phyloP scores from a whole-genome alignment of 2,888 invertebrate species.

The Cheilosia variabilis region DNA sequence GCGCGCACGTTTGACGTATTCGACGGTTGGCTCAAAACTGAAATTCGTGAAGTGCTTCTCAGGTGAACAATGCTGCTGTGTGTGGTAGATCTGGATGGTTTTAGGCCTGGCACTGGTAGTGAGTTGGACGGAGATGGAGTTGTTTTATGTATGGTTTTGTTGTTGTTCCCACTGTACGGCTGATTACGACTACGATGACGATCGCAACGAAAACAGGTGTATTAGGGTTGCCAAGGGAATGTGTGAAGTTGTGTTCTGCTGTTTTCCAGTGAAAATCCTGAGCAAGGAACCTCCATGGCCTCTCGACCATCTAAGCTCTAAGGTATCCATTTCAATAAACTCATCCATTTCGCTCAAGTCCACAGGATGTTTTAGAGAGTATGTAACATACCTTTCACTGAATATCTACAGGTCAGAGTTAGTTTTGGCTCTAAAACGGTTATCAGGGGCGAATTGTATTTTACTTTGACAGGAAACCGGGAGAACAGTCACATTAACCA shows the following conservation, averaged over 20 bases:
- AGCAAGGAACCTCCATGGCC: no score
- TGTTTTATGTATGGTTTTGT: conserved; percentile 19
- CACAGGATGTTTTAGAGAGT: no score
- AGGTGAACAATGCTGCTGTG: conserved; percentile 66
- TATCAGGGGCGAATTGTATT: no score
- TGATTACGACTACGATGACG: conserved; percentile 60
- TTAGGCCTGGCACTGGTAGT: conserved; percentile 49
- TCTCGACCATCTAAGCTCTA: no score
- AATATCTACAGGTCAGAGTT: no score
- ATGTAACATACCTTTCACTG: no score
- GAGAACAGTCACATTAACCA: no score
- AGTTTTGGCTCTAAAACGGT: no score
- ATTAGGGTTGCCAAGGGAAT: conserved; percentile 62
- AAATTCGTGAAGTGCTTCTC: conserved; percentile 66
- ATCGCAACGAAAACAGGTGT: conserved; percentile 67
- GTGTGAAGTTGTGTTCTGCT: neutral
- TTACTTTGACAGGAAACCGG: no score
- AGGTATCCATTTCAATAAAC: no score
- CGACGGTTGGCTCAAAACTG: conserved; percentile 74
- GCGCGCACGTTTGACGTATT: conserved; percentile 72
- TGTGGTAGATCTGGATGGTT: conserved; percentile 2
- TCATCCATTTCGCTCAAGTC: no score
- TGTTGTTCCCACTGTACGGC: conserved; percentile 28
- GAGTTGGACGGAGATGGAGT: conserved; percentile 42
- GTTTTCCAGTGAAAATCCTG: no score